A percentile compares a stretch with the other conserved stretches of the same genome.
These are phyloP conservation scores for Arothron firmamentum DNA, from an alignment of 2,113 vertebrate genomes.

Conservation along the genomic window DNA sequence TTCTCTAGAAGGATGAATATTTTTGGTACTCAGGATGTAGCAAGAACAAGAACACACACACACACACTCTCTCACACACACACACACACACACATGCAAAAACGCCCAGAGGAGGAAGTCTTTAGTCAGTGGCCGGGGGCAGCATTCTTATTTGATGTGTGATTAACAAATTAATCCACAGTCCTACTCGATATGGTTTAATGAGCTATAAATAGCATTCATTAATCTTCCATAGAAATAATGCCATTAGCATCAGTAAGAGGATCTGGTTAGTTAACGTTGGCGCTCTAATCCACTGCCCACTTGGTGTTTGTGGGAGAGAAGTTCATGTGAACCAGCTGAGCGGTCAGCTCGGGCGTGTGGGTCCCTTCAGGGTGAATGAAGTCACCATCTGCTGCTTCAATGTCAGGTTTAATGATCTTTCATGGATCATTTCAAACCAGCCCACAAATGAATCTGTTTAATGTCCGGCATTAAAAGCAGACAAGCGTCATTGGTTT, in stretches of 20 bases:
- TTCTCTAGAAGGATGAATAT: too few relatives aligned
- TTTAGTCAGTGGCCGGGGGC: conserved; percentile 47
- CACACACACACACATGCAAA: conserved; percentile 15
- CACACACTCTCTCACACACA: neutral
- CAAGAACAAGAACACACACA: neutral
- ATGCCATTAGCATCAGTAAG: conserved; percentile 68
- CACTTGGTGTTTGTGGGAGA: conserved; percentile 21
- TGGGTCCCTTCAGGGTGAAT: neutral
- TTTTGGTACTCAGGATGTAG: too few relatives aligned
- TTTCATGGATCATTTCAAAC: conserved; percentile 12
- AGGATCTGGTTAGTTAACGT: conserved; percentile 52
- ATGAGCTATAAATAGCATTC: conserved; percentile 60
- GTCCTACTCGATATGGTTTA: conserved; percentile 66
- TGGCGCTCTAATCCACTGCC: conserved; percentile 37
- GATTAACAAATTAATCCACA: conserved; percentile 67
- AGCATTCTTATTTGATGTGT: conserved; percentile 54
- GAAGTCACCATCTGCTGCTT: neutral
- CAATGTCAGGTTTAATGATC: conserved; percentile 16
- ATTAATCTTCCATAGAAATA: conserved; percentile 62
- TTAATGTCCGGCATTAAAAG: conserved; percentile 4
- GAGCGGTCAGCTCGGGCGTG: neutral
- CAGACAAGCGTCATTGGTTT: conserved; percentile 7
- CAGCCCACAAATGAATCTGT: neutral
- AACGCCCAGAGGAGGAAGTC: conserved; percentile 14
- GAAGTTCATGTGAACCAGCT: conserved; percentile 1